Evolutionary conservation across 1,140 invertebrate species (phyloP), one percentile per base, ranked within the genome.

Genomic region (Drosophila hydei): DNA sequence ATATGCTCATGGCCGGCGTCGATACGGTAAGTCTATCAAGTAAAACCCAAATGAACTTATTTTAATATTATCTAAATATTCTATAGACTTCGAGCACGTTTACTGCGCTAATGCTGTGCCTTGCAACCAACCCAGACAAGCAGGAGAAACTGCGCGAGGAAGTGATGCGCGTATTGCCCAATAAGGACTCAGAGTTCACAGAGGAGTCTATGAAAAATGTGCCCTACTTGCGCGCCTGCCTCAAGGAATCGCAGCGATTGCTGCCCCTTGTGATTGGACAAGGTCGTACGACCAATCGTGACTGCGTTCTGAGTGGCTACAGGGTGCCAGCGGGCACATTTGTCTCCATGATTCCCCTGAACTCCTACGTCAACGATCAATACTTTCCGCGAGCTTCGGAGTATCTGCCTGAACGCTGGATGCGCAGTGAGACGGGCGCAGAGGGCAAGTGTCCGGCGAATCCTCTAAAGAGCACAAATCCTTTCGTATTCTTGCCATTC

Each of bases 111-210:
- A 40, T 89, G 47, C 19, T 89, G 14, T 42, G 42, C 11, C 87
- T 97, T 18, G 95, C 96, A 0, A 93, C 93, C 0, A 94, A 96
- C 92, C 94, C 93, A 6, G 92, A 94, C 1, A 93, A 94, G 50
- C 96, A 96, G 80, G 92, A 94, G 0, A 95, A 94, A 88, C 79
- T 97, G 8, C 92, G 94, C 16, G 81, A 94, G 71, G 96, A 97
- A 92, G 88, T 96, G 0, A 75, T 91, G 50, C 79, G 81, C 8
- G 72, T 93, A 12, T 65, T 94, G 7, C 92, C 93, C 12, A 27
- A 91, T 7, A 92, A 93, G 75, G 72, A 91, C 67, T 90, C 92
- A 7, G 83, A 91, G 2, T 85, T 95, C 5, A 94, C 93, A 2
- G 90, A 91, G 9, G 90, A 94, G 1, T 90, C 91, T 3, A 85